Conservation (phyloP, 2,113 vertebrate genomes). For the Pogona vitticeps region DNA sequence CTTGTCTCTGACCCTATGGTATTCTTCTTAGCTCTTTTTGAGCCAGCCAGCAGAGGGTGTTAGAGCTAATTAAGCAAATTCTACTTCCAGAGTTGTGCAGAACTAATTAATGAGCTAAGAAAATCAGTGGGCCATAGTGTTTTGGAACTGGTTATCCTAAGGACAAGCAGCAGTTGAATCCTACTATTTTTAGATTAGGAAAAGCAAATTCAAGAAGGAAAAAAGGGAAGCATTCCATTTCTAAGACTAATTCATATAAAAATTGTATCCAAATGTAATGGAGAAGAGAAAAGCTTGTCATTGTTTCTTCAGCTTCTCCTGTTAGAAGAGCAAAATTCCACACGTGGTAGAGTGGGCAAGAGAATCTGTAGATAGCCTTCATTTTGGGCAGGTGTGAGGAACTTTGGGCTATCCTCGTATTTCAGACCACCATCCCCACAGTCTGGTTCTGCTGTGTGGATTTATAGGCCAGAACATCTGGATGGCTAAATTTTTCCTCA, state of each 20-base stretch:
- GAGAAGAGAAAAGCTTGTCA: accelerated
- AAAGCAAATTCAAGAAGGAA: conserved; percentile 33
- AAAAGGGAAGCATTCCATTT: conserved; percentile 40
- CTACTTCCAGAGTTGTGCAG: conserved; percentile 8
- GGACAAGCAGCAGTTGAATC: neutral
- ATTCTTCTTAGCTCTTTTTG: neutral
- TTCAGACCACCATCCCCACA: neutral
- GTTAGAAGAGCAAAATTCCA: neutral
- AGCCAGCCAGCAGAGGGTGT: conserved; percentile 19
- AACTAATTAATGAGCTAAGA: conserved; percentile 22
- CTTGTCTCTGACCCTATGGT: neutral
- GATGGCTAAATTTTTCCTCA: neutral
- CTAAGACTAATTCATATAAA: neutral
- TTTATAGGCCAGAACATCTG: neutral
- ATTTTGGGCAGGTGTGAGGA: neutral
- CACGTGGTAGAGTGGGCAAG: neutral
- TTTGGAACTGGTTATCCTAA: conserved; percentile 31
- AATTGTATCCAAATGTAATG: neutral
- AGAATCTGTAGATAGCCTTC: neutral
- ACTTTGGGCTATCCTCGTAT: neutral
- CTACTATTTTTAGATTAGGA: conserved; percentile 43
- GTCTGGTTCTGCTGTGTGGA: neutral
- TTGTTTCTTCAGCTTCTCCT: neutral
- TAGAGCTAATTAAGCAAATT: neutral
- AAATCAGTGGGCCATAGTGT: conserved; percentile 23